Base-by-base conservation (phyloP, 64 coral and sea anemone genomes). In the Montipora capricornis region DNA sequence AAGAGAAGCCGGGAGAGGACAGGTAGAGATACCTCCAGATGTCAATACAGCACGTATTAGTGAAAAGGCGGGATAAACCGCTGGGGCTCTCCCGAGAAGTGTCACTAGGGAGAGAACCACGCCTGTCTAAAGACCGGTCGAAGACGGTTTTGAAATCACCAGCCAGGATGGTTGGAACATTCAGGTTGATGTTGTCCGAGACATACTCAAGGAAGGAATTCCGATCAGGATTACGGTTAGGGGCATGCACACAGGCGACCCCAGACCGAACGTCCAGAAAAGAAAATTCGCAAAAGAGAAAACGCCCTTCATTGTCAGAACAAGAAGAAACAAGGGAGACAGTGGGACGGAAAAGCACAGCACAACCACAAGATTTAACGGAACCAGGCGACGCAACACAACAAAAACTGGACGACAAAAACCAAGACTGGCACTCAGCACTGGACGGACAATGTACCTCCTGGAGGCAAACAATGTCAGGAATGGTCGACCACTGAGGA, bases 401-500 rank as follows among this genome's bases (percentile, higher is more conserved):
- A 0, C 3, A 12, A 17, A 74, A 80, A 15, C 20, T 2, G 5
- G 20, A 57, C 11, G 58, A 76, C 14, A 76, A 87, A 17, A 96
- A 24, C 91, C 87, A 96, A 2, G 58, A 64, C 6, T 14, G 6
- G 1, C 78, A 80, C 51, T 93, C 80, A 15, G 9, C 10, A 15
- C 8, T 12, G 8, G 87, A 90, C 0, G 68, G 0, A 24, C 20
- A 51, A 20, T 96, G 95, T 8, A 86, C 81, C 29, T 96, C 90
- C 52, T 96, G 95, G 5, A 93, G 17, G 37, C 83, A 92, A 3
- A 89, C 20, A 26, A 92, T 52, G 14, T 88, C 77, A 16, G 58
- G 16, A 6, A 11, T 1, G 61, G n/a, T 26, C 14, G 13, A 77
- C 95, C 94, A 95, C 19, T 78, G 45, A 8, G 89, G 17, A 6